phyloP scores from a whole-genome alignment of 2,113 vertebrate genomes.

The Monopterus albus region DNA sequence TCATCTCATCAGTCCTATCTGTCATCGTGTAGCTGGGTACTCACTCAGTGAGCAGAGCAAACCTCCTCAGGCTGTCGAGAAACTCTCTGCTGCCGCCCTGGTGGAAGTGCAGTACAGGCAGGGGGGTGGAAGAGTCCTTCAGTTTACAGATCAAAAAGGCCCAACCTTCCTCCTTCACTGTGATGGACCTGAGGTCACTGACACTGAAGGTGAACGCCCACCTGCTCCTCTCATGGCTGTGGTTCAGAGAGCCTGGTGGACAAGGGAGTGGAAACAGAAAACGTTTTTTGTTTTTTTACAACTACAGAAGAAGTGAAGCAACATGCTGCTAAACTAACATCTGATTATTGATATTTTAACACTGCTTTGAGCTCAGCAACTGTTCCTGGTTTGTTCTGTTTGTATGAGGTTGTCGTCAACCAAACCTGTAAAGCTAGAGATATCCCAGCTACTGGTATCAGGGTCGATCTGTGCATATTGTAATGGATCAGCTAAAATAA shows the following conservation, averaged over 20 bases:
- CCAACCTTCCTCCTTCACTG: slow-evolving; percentile 91
- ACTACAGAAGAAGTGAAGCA: no score
- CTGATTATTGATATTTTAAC: no score
- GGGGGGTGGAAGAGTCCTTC: slow-evolving; percentile 85
- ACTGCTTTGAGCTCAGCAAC: no score
- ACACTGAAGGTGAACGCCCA: slow-evolving; percentile 92
- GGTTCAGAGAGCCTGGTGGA: slow-evolving; percentile 70
- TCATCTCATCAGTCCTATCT: no score
- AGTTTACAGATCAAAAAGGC: slow-evolving; percentile 89
- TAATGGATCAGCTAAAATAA: no score
- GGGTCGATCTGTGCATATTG: no score
- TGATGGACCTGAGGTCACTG: slow-evolving; percentile 89
- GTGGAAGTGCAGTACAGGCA: slow-evolving; percentile 94
- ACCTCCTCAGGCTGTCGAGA: slow-evolving; percentile 90
- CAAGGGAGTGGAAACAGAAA: neutral
- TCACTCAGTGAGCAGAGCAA: slow-evolving; percentile 90
- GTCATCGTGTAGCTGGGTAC: slow-evolving; percentile 64
- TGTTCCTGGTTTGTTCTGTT: neutral
- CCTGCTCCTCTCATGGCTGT: slow-evolving; percentile 82
- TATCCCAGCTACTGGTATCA: no score
- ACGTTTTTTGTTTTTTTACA: no score
- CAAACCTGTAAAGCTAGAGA: no score
- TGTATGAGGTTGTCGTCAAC: no score
- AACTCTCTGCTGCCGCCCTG: slow-evolving; percentile 90
- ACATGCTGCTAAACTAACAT: no score